Evolutionary conservation across 1,140 invertebrate species (phyloP), one percentile per base, ranked within the genome.

Genomic region (Drosophila saltans): DNA sequence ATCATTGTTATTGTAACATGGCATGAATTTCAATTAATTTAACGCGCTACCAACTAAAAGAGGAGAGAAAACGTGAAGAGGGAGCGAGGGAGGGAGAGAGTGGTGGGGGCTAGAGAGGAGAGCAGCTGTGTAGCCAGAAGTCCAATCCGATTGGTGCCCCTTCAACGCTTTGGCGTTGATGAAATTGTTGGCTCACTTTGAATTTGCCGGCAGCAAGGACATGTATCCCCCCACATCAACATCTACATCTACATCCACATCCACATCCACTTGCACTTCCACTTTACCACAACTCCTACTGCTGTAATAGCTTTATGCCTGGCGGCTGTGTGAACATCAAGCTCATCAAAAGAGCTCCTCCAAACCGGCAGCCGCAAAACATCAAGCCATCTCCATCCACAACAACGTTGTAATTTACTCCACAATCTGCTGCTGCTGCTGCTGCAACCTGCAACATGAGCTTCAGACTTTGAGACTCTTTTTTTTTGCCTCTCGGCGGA

Each of bases 281-380:
- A 36, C 33, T 36, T 36, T 1, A 36, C 33, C 33, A 36, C 33
- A 56, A 65, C 52, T 39, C 56, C 48, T 11, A 24, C 41, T 26
- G 1, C 26, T 77, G 81, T 91, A 90, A 91, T 91, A 91, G 82
- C 81, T 90, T 91, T 76, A 81, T 91, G 76, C 78, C 90, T 91
- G 72, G 78, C 80, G 90, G 90, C 80, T 91, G 83, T 91, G 90
- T 91, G 90, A 91, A 91, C 90, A 91, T 91, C 77, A 84, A 80
- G 79, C 78, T 80, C 84, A 90, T 89, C 82, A 88, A 72, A 63
- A 59, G 57, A 59, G 57, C 57, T 59, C 40, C 74, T 70, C 30
- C 30, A 65, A 60, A 26, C 16, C 69, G 52, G 73, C 73, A 73
- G 57, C 71, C 43, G 63, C 73, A 61, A 70, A 66, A 62, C 60